These are phyloP conservation scores for Epinotia demarniana DNA, from an alignment of 2,888 invertebrate species.

Conservation along the genomic window DNA sequence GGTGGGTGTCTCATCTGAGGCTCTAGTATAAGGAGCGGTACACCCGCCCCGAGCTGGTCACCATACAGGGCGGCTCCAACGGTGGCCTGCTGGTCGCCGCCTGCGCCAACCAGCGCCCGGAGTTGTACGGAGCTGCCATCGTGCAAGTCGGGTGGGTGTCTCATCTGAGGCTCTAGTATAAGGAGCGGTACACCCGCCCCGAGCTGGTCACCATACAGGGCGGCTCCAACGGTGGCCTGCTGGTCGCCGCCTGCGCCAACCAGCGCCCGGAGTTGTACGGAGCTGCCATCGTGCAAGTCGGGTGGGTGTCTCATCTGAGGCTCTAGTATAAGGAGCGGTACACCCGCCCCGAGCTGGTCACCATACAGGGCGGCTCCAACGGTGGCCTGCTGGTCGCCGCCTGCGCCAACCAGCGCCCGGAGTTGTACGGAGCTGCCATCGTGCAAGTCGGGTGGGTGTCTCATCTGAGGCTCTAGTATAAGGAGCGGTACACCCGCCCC, in stretches of 20 bases:
- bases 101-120: slow-evolving; percentile 97
- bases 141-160: slow-evolving; percentile 98
- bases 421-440: slow-evolving; percentile 96
- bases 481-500: slow-evolving; percentile 90
- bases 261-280: slow-evolving; percentile 98
- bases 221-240: slow-evolving; percentile 97
- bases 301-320: too few relatives aligned
- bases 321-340: slow-evolving; percentile 91
- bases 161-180: too few relatives aligned
- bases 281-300: slow-evolving; percentile 96
- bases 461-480: too few relatives aligned
- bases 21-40: slow-evolving; percentile 91
- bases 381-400: slow-evolving; percentile 98
- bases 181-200: slow-evolving; percentile 90
- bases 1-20: too few relatives aligned
- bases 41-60: slow-evolving; percentile 89
- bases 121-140: slow-evolving; percentile 96
- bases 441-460: slow-evolving; percentile 98
- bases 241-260: slow-evolving; percentile 97
- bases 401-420: slow-evolving; percentile 97
- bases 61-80: slow-evolving; percentile 98
- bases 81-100: slow-evolving; percentile 98
- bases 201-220: slow-evolving; percentile 94
- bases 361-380: slow-evolving; percentile 98
- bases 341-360: slow-evolving; percentile 89